Evolutionary conservation across 2,888 invertebrate species (phyloP), one percentile per base, ranked within the genome.

Genomic region (Harpalus rufipes): DNA sequence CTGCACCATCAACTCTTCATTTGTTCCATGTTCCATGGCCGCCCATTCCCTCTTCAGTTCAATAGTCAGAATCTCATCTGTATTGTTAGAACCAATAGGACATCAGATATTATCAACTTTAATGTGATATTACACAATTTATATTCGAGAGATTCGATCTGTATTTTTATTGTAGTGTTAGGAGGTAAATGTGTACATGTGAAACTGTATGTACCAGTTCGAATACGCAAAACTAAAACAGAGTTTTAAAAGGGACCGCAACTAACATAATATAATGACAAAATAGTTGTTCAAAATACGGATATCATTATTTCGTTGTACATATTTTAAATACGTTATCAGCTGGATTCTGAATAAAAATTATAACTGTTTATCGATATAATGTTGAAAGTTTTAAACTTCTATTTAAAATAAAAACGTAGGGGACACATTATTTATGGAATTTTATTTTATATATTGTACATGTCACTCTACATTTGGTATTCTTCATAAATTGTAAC

Each of bases 281-380:
- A 72, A 51, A 74, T 74, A 74, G 56, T 32, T 78, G 78, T 78
- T 78, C 58, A 78, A 78, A 51, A 58, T 25, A 78, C 58, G 58
- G 41, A 84, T 78, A 65, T 78, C 58, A 78, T 78, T 25, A 84
- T 78, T 84, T 84, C 59, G 78, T 65, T 84, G 63, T 84, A 84
- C 14, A 84, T 84, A 76, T 78, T 84, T 84, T 63, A 78, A 84
- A 78, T 85, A 68, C 68, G 85, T 85, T 85, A 85, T 85, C 85
- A 85, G 85, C 85, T 85, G 85, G 85, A 80, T 85, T 85, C 85
- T 85, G 85, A 85, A 85, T 85, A 85, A 58, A 80, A 80, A 85
- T 85, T 84, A 84, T 84, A 65, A 78, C 63, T 83, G 74, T 76
- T 76, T 83, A 61, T 72, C 51, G 44, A 83, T 59, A 74, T 74